Base-by-base conservation (phyloP, 2,888 invertebrate genomes). In the Drosophila paracracens region DNA sequence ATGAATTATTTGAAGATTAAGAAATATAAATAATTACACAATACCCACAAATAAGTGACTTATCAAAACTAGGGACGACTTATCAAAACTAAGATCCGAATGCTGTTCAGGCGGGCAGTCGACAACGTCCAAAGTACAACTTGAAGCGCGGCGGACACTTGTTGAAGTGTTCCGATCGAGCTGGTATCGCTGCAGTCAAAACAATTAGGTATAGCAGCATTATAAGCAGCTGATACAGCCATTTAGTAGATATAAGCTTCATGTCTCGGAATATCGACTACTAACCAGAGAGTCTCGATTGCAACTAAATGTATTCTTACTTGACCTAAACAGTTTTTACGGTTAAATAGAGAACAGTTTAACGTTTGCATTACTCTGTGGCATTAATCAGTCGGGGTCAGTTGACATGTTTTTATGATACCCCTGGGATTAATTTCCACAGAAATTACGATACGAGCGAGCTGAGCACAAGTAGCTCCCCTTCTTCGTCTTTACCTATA, bases 41-140 rank as follows among this genome's bases (percentile, higher is more conserved):
- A 31, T 36, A 27, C 10, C 8, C 13, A 43, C 16, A 29, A 46
- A 33, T 43, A 70, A 13, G 56, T 46, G 40, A 38, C 50, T 38
- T 60, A 46, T 59, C 38, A 18, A 7, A 33, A 46, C 46, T 46
- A 21, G 13, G 46, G 16, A 46, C 16, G 52, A 21, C 21, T 16
- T 52, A 33, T 33, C 52, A 33, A 21, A 33, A 33, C 31, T 29
- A 11, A 29, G 36, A 25, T 16, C 46, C 25, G 11, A 58, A 46
- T 11, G 35, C 33, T 35, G n/a, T 51, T 46, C 56, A 88, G 52
- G 79, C 85, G 27, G 69, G 56, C 62, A 56, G 48, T 13, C 78
- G 87, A 52, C 86, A 87, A 43, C 79, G 79, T 58, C 83, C 78
- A 1, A 75, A 43, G 29, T 60, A 79, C n/a, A 79, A 8, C 18